Percentiles rank a stretch among this genome's conserved stretches.
These are phyloP conservation scores for Cygnus atratus DNA, from an alignment of 2,113 vertebrate species.

Conservation along the genomic window DNA sequence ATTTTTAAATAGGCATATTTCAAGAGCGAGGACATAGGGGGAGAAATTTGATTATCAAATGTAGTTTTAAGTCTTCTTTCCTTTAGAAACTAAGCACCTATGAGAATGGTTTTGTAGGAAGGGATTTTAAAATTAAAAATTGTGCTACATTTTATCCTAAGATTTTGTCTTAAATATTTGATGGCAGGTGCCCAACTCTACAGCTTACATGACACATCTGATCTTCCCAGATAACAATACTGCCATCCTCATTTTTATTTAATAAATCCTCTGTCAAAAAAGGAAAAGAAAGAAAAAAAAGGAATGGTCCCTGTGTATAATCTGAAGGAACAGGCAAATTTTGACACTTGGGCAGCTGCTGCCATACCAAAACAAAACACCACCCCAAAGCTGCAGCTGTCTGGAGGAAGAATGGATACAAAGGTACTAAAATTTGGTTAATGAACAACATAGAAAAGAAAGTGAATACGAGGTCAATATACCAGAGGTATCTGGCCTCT, in stretches of 20 bases:
- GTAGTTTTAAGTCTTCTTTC: background rate
- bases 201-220: background rate
- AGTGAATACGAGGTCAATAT: background rate
- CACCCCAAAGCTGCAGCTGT: background rate
- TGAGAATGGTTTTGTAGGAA: background rate
- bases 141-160: slow-evolving; percentile 13
- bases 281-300: background rate
- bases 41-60: background rate
- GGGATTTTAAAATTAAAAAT: slow-evolving; percentile 12
- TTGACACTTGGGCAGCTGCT: background rate
- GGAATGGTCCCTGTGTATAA: background rate
- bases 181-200: background rate
- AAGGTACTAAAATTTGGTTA: background rate
- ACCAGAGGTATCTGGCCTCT: background rate
- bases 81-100: background rate
- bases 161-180: slow-evolving; percentile 51
- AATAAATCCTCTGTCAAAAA: background rate
- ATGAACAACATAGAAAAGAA: background rate
- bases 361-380: background rate
- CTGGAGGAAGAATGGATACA: background rate
- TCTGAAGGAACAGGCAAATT: background rate
- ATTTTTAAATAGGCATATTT: background rate
- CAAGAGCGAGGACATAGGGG: background rate
- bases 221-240: background rate
- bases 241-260: background rate